Base-by-base conservation (phyloP, 2,797 vertebrate species). In the Lycodopsis pacificus region DNA sequence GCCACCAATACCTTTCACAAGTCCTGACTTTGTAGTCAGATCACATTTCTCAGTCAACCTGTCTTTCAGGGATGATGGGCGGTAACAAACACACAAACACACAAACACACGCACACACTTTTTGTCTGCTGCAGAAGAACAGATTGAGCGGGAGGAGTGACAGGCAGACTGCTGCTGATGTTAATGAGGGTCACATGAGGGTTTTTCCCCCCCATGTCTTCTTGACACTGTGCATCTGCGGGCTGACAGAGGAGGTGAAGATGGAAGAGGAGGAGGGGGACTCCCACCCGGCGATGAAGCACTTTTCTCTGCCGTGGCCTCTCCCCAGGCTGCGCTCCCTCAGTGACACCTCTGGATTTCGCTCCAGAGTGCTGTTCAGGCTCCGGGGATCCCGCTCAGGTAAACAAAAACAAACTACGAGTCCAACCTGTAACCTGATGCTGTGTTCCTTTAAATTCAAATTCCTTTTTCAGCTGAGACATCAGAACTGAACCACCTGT, bases 341-440 rank as follows among this genome's bases (percentile, higher is more conserved):
- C 13, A 95, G 95, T 76, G 95, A 95, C 74, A 79, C 86, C 34
- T 95, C 91, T 0, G 91, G 92, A 25, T 95, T 95, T 74, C 90
- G 86, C 70, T 85, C 89, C 66, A 92, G 92, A 71, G 90, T 95
- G 58, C 34, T 95, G 73, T 84, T 67, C 80, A 91, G 89, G 80
- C 91, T 96, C 56, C 73, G 91, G 7, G 88, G 91, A 27, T 91
- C 93, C 11, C 87, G 81, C 38, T 95, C 95, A 95, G 95, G 95
- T 96, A 94, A 15, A 34, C 38, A 30, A 27, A 25, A 17, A 20
- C 54, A 11, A 27, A 14, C 5, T n/a, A 34, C 22, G 8, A 12
- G 4, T 9, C 11, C 9, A 19, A 9, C 14, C 1, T 30, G 7
- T 13, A 20, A 65, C 4, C 25, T 19, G 2, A 19, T 44, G 27